Base-by-base conservation (phyloP, 2,888 invertebrate genomes). In the Autographa pulchrina region DNA sequence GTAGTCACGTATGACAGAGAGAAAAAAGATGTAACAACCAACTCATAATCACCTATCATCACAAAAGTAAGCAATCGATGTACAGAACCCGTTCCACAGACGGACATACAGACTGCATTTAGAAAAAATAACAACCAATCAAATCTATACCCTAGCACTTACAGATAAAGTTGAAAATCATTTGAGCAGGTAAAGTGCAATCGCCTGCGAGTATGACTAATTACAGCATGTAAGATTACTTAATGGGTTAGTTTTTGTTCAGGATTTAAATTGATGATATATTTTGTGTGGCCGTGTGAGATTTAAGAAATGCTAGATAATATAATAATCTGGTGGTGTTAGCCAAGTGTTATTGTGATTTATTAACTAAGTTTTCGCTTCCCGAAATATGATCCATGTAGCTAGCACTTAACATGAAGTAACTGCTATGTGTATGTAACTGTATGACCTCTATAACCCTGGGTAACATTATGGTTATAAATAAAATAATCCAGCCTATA, bases 61-160 rank as follows among this genome's bases (percentile, higher is more conserved):
- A 48, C n/a, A 48, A n/a, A 48, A 48, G 48, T 48, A 48, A 48
- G 48, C 48, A 48, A 48, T 48, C n/a, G 48, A 48, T 48, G n/a
- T 48, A 48, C 48, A 48, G 48, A 48, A 48, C 48, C n/a, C 48
- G 48, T 48, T 48, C 14, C 14, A n/a, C n/a, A 48, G 48, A 48
- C n/a, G 48, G 48, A n/a, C 48, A 48, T n/a, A 25, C 54, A 25
- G 25, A 56, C 54, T 56, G 20, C 20, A 5, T 13, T 56, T 20
- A 25, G 11, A 54, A 54, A 20, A 54, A 20, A 25, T 13, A 20
- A 54, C 18, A 9, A 8, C 1, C 18, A 54, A 20, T 18, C 25
- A 25, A 56, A 13, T 9, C 11, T 5, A 25, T 13, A 56, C 54
- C 2, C 9, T 56, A 56, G 13, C 11, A 56, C 20, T 14, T 0